Evolutionary conservation across 2,797 vertebrate species (phyloP).

Genomic region (Silurus lanzhouensis): DNA sequence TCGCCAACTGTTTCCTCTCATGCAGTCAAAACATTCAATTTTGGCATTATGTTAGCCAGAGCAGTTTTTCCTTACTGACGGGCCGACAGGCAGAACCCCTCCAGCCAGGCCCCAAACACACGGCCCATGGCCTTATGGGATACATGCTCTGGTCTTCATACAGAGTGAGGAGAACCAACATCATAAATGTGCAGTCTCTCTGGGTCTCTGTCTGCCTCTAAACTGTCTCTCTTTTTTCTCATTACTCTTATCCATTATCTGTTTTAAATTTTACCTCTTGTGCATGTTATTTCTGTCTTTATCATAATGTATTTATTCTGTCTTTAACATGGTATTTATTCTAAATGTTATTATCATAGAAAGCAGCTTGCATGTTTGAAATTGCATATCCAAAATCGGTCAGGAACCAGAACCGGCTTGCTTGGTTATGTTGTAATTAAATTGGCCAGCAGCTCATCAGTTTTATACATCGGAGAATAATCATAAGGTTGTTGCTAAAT

Average conservation of each 20-base stretch:
- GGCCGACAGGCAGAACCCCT: conserved; percentile 46
- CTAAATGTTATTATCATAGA: not conserved
- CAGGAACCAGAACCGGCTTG: not conserved
- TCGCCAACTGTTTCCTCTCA: conserved; percentile 73
- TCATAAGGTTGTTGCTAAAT: not conserved
- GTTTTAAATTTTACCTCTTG: not conserved
- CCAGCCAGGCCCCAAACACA: conserved; percentile 67
- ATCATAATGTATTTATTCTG: not conserved
- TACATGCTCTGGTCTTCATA: conserved; percentile 74
- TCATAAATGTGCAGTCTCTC: conserved; percentile 32
- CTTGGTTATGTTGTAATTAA: not conserved
- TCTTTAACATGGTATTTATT: not conserved
- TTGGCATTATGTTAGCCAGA: conserved; percentile 72
- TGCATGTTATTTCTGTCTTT: not conserved
- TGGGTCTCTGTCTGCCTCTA: conserved; percentile 24
- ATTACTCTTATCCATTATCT: not conserved
- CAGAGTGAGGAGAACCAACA: conserved; percentile 45
- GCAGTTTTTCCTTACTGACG: conserved; percentile 65
- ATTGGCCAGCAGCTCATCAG: not conserved
- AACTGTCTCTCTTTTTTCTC: conserved; percentile 42
- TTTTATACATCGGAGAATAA: not conserved
- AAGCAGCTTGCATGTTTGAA: not conserved
- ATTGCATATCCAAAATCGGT: not conserved
- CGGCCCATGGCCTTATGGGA: conserved; percentile 60
- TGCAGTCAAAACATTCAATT: conserved; percentile 78